Evolutionary conservation across 1,140 invertebrate species (phyloP).

Genomic region (Bombus pyrosoma): DNA sequence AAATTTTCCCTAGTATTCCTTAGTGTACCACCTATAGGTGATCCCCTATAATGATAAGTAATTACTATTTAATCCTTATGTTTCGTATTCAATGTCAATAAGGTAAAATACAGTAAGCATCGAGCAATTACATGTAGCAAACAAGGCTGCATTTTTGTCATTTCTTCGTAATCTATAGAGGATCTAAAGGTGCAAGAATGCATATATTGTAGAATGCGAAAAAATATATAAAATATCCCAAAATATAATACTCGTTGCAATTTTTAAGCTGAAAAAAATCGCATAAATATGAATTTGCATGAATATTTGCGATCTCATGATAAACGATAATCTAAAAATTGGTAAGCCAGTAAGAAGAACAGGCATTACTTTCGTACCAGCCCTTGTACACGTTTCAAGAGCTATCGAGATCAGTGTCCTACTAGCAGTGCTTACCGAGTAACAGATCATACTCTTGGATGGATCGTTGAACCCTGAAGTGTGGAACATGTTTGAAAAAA

Average conservation of each 20-base stretch:
- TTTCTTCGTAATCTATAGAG: too few species aligned
- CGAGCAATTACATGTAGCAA: neutral
- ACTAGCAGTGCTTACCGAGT: constrained; percentile 53
- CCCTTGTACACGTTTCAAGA: constrained; percentile 47
- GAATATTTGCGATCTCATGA: neutral
- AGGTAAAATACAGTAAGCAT: neutral
- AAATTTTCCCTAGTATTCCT: neutral
- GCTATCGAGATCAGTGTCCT: constrained; percentile 65
- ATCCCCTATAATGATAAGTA: neutral
- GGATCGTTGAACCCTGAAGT: constrained; percentile 61
- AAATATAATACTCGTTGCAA: too few species aligned
- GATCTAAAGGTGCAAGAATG: too few species aligned
- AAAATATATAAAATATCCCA: too few species aligned
- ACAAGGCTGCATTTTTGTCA: too few species aligned
- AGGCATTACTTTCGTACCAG: neutral
- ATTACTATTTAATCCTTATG: neutral
- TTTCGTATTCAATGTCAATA: neutral
- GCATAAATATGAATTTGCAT: neutral
- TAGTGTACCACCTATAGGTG: neutral
- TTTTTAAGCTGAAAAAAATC: too few species aligned
- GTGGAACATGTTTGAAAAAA: constrained; percentile 58
- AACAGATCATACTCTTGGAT: constrained; percentile 58
- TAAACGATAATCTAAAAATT: neutral
- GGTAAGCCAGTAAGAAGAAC: neutral
- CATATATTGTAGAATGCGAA: too few species aligned